Conservation (phyloP, 2,888 invertebrate species). For the Andrena fulva region DNA sequence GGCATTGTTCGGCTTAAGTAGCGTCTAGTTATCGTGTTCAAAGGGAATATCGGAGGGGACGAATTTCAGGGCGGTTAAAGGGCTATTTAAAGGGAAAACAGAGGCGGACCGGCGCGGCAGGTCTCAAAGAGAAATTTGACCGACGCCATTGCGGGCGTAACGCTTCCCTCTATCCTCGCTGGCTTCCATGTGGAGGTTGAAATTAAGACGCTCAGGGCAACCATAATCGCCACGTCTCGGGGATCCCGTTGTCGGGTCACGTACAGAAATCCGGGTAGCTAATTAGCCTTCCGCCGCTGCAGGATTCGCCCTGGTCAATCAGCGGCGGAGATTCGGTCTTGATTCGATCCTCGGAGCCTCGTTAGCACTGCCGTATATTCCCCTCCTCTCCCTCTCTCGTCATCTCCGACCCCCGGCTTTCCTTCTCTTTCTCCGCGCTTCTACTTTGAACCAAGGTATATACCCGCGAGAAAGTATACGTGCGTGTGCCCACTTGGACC, state of each 20-base stretch:
- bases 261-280: slow-evolving; percentile 72
- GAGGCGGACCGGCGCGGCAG: slow-evolving; percentile 14
- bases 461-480: slow-evolving; percentile 46
- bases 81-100: slow-evolving; percentile 39
- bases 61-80: slow-evolving; percentile 51
- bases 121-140: slow-evolving; percentile 73
- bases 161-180: slow-evolving; percentile 32
- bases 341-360: slow-evolving; percentile 78
- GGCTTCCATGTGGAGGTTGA: slow-evolving; percentile 47
- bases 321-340: slow-evolving; percentile 76
- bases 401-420: background rate
- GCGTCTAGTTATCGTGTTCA: slow-evolving; percentile 53
- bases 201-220: slow-evolving; percentile 74
- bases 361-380: slow-evolving; percentile 72
- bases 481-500: slow-evolving; percentile 56
- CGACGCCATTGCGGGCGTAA: slow-evolving; percentile 53
- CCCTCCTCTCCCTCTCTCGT: slow-evolving; percentile 2
- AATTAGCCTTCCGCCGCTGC: slow-evolving; percentile 71
- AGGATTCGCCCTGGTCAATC: slow-evolving; percentile 74
- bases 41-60: slow-evolving; percentile 51
- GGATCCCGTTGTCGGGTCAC: slow-evolving; percentile 74
- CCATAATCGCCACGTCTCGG: slow-evolving; percentile 73
- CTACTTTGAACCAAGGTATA: slow-evolving; percentile 36
- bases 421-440: slow-evolving; percentile 2
- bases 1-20: slow-evolving; percentile 54